Base-by-base conservation (phyloP, 2,888 invertebrate species). In the Sacculina carcini region DNA sequence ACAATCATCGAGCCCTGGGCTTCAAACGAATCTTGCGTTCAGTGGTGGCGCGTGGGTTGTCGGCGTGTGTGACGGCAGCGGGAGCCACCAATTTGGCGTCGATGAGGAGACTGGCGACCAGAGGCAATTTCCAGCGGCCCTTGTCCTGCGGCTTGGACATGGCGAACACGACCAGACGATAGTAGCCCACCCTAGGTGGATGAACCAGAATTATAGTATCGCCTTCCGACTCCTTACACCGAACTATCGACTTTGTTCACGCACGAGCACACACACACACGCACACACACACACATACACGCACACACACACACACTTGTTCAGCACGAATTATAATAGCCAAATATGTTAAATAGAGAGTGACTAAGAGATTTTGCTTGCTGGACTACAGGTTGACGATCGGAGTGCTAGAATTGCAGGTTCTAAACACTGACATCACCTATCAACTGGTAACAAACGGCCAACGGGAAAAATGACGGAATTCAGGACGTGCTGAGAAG, bases 181-280 rank as follows among this genome's bases (percentile, higher is more conserved):
- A 57, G 51, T 48, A 56, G 9, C 58, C 56, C 9, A 51, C 49
- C 21, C 52, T 52, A 6, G 53, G 55, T 3, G 57, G 57, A 3
- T 54, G 48, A 29, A 58, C 51, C 28, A 53, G 49, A 21, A 58
- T 48, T 5, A 53, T 47, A 14, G 54, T 49, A 29, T 56, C 51
- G 4, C 54, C 55, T 19, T 53, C 53, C 23, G 55, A 54, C 48
- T 55, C 55, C 26, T 57, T 54, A 5, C 50, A 49, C 19, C 54
- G 54, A 10, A 57, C 26, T 10, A 56, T 46, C 44, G 44, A n/a
- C 44, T 44, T n/a, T n/a, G n/a, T n/a, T n/a, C n/a, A n/a, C n/a
- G n/a, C n/a, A n/a, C n/a, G n/a, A n/a, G n/a, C n/a, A n/a, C n/a
- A n/a, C n/a, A n/a, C n/a, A n/a, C n/a, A n/a, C n/a, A n/a, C n/a